Percentiles rank a stretch among this genome's conserved stretches.
phyloP scores from a whole-genome alignment of 2,888 invertebrate genomes.

The Pheosia gnoma region DNA sequence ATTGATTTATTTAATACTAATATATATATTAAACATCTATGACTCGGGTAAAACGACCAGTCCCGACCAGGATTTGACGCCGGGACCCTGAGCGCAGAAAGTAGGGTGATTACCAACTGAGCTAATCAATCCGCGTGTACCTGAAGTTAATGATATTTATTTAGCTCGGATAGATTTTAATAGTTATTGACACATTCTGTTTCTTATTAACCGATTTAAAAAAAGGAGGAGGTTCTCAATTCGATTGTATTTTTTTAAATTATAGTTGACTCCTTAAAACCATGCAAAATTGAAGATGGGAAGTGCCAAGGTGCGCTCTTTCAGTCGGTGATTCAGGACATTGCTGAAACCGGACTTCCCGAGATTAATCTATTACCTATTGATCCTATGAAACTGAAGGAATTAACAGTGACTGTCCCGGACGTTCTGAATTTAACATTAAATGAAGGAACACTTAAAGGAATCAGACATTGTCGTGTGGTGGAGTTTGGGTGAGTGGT shows the following conservation, averaged over 20 bases:
- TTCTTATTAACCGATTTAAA: no score
- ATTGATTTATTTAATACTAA: no score
- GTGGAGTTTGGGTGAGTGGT: constrained; percentile 32
- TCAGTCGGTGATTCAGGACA: constrained; percentile 32
- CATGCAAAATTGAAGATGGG: constrained; percentile 47
- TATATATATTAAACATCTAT: no score
- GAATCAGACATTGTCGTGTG: constrained; percentile 45
- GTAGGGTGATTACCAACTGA: no score
- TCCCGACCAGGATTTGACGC: no score
- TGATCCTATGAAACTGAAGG: constrained; percentile 48
- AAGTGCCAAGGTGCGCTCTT: constrained; percentile 41
- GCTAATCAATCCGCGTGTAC: no score
- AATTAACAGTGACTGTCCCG: constrained; percentile 34
- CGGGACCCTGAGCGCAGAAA: no score
- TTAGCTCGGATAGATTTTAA: no score
- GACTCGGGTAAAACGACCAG: no score
- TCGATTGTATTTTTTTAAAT: constrained; percentile 9
- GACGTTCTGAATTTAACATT: constrained; percentile 42
- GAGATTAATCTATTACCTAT: constrained; percentile 45
- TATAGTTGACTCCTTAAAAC: constrained; percentile 30
- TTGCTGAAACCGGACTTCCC: constrained; percentile 43
- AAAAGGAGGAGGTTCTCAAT: neutral
- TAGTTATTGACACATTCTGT: no score
- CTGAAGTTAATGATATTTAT: no score
- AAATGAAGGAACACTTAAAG: constrained; percentile 49